phyloP scores from a whole-genome alignment of 2,797 vertebrate species.

The Rhynchotus rufescens region DNA sequence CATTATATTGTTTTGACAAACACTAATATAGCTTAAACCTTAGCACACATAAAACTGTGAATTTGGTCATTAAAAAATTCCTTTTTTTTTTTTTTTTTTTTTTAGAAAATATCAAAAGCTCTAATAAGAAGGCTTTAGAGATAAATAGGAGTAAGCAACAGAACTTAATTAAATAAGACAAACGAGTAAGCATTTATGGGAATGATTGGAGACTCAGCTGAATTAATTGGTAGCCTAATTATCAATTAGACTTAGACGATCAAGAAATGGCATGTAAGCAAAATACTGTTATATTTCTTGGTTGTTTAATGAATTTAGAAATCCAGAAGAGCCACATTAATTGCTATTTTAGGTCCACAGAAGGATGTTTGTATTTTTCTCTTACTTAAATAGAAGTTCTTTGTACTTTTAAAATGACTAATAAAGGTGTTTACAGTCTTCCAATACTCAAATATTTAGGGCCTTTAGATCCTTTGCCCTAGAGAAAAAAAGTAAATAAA shows the following conservation, averaged over 20 bases:
- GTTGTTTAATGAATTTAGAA: constrained; percentile 5
- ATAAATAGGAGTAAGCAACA: constrained; percentile 45
- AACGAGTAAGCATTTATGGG: constrained; percentile 64
- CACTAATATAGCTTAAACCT: background rate
- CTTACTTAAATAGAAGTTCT: background rate
- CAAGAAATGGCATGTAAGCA: constrained; percentile 1
- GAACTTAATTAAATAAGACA: constrained; percentile 60
- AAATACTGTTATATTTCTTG: background rate
- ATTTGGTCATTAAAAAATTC: background rate
- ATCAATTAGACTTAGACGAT: constrained; percentile 33
- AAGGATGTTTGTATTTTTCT: background rate
- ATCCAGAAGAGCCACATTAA: background rate
- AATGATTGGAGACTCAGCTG: constrained; percentile 5
- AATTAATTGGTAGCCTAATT: constrained; percentile 47
- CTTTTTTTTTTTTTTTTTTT: background rate
- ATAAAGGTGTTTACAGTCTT: background rate
- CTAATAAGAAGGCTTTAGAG: constrained; percentile 1
- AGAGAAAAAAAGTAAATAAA: background rate
- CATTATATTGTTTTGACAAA: background rate
- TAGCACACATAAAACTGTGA: background rate
- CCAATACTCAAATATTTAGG: background rate
- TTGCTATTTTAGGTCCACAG: constrained; percentile 21
- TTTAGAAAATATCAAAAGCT: background rate
- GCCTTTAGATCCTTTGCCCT: background rate
- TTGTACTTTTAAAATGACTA: background rate